Evolutionary conservation across 1,140 invertebrate genomes (phyloP).

Genomic region (Agraylea sexmaculata): DNA sequence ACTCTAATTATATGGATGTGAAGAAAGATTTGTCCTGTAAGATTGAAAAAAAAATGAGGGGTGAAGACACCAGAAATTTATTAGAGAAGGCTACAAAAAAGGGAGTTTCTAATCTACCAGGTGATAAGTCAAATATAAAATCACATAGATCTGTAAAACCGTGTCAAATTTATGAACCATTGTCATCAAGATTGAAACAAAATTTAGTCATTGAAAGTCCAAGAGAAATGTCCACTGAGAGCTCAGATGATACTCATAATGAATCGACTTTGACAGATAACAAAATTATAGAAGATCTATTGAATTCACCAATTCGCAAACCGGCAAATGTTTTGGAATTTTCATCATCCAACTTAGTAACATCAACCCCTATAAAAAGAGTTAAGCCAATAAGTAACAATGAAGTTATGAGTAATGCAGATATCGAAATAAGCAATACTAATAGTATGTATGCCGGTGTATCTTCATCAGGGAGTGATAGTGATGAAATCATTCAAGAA

Average conservation of each 20-base stretch:
- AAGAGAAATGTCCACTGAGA: slow-evolving; percentile 7
- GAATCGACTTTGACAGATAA: too few species aligned
- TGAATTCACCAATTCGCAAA: slow-evolving; percentile 28
- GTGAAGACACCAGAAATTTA: too few species aligned
- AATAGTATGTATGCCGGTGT: slow-evolving; percentile 12
- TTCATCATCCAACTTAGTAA: slow-evolving; percentile 3
- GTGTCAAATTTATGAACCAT: too few species aligned
- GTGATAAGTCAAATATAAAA: too few species aligned
- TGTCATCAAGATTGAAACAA: too few species aligned
- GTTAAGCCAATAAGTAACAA: background rate
- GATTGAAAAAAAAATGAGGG: too few species aligned
- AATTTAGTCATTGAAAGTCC: too few species aligned
- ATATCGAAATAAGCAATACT: slow-evolving; percentile 13
- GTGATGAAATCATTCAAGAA: slow-evolving; percentile 22
- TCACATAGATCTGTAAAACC: too few species aligned
- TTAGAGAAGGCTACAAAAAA: too few species aligned
- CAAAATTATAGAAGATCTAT: slow-evolving; percentile 24
- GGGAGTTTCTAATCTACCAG: too few species aligned
- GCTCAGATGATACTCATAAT: slow-evolving; percentile 17
- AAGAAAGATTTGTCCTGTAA: too few species aligned
- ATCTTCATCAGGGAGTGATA: slow-evolving; percentile 4
- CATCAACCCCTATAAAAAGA: slow-evolving; percentile 10
- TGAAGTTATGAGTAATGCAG: background rate
- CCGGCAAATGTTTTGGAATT: slow-evolving; percentile 13
- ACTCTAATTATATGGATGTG: too few species aligned